Conservation (phyloP, 1,140 invertebrate genomes). For the Drosophila ananassae region DNA sequence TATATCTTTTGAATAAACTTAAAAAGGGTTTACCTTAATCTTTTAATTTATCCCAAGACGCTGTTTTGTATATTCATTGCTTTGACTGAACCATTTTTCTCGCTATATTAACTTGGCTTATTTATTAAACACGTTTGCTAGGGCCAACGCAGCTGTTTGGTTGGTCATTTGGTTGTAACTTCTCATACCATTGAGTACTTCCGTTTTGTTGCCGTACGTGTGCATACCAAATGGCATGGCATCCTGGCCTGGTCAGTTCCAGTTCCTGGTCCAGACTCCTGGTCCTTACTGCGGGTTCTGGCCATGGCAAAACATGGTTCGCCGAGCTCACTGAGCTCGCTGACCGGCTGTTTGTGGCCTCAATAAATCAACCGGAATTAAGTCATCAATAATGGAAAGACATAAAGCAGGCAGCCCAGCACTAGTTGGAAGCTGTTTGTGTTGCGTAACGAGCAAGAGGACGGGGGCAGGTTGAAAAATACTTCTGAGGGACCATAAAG, state of each 20-base stretch:
- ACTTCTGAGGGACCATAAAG: conserved; percentile 42
- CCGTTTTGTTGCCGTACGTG: conserved; percentile 50
- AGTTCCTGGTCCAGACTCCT: not conserved
- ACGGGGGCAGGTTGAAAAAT: conserved; percentile 22
- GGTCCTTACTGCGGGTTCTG: conserved; percentile 29
- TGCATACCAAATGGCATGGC: conserved; percentile 67
- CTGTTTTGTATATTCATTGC: conserved; percentile 13
- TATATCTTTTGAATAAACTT: too few species aligned
- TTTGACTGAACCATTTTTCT: conserved; percentile 44
- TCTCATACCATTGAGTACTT: conserved; percentile 11
- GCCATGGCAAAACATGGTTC: conserved; percentile 31
- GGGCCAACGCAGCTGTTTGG: conserved; percentile 7
- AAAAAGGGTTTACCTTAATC: not conserved
- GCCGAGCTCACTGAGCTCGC: conserved; percentile 19
- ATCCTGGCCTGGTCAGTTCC: conserved; percentile 10
- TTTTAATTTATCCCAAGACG: not conserved
- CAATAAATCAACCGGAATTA: conserved; percentile 80
- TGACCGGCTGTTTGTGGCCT: conserved; percentile 76
- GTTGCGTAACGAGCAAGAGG: conserved; percentile 19
- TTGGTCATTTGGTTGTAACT: not conserved
- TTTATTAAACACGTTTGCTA: conserved; percentile 69
- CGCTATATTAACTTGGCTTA: conserved; percentile 73
- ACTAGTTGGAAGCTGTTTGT: conserved; percentile 54
- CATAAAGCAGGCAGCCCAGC: conserved; percentile 70
- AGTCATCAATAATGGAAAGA: conserved; percentile 79